Evolutionary conservation across 2,797 vertebrate genomes (phyloP).

Genomic region (Pitangus sulphuratus): DNA sequence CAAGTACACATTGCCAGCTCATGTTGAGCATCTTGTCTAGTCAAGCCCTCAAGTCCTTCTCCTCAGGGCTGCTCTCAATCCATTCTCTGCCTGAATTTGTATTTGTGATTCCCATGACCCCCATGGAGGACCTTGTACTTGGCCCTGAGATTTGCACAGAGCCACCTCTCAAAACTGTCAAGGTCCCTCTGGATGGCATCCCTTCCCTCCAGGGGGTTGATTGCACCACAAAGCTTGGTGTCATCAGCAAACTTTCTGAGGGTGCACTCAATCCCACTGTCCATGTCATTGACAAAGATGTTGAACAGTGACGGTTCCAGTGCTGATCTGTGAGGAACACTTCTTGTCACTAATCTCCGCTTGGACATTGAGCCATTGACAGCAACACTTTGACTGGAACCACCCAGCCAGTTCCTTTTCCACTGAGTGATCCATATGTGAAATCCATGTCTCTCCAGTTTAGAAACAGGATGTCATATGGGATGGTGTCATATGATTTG

Average conservation of each 20-base stretch:
- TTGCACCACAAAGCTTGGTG: not conserved
- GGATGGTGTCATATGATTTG: not conserved
- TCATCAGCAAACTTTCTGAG: not conserved
- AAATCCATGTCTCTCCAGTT: not conserved
- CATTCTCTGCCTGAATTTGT: not conserved
- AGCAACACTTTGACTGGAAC: not conserved
- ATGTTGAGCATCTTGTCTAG: not conserved
- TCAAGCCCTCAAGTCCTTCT: not conserved
- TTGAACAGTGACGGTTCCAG: not conserved
- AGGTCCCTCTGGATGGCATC: not conserved
- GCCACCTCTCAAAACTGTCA: rapidly evolving
- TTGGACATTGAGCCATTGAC: rapidly evolving
- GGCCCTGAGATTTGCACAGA: not conserved
- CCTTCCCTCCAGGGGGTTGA: not conserved
- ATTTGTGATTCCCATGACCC: not conserved
- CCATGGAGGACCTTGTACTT: not conserved
- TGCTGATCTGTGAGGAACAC: not conserved
- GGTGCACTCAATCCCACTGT: not conserved
- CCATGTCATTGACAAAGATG: not conserved
- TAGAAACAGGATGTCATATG: not conserved
- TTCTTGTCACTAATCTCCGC: not conserved
- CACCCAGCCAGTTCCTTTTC: not conserved
- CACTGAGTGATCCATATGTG: not conserved
- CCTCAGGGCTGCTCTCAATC: not conserved
- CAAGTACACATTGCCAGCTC: not conserved